Conservation (phyloP, 2,888 invertebrate genomes). For the Empis livida region DNA sequence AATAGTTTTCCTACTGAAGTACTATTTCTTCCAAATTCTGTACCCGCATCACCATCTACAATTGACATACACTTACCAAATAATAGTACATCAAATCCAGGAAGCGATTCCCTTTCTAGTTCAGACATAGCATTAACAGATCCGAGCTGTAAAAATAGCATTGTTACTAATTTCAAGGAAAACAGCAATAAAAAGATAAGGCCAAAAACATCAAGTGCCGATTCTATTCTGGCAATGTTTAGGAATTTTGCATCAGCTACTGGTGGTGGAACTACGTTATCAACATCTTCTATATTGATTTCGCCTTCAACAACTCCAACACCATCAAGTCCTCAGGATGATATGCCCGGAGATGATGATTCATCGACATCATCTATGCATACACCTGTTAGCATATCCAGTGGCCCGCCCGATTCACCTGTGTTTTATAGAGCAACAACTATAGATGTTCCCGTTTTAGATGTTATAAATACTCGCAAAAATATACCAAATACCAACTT, state of each 20-base stretch:
- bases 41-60: slow-evolving; percentile 60
- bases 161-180: slow-evolving; percentile 17
- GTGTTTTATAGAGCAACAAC: slow-evolving; percentile 37
- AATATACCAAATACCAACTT: slow-evolving; percentile 41
- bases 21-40: slow-evolving; percentile 34
- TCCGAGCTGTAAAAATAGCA: slow-evolving; percentile 14
- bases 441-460: slow-evolving; percentile 50
- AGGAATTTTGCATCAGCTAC: slow-evolving; percentile 56
- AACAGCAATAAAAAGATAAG: slow-evolving; percentile 28
- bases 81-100: no score
- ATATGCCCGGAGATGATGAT: slow-evolving; percentile 53
- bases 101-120: slow-evolving; percentile 56
- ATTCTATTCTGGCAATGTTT: slow-evolving; percentile 68
- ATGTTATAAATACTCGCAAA: slow-evolving; percentile 54
- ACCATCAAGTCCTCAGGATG: slow-evolving; percentile 62
- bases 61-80: no score
- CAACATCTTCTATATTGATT: slow-evolving; percentile 44
- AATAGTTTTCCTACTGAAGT: slow-evolving; percentile 28
- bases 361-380: slow-evolving; percentile 55
- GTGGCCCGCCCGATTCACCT: slow-evolving; percentile 58
- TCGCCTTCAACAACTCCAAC: slow-evolving; percentile 60
- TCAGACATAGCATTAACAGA: slow-evolving; percentile 52
- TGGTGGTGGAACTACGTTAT: slow-evolving; percentile 35
- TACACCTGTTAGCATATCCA: slow-evolving; percentile 45
- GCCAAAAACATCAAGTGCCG: slow-evolving; percentile 61